phyloP scores from a whole-genome alignment of 2,797 vertebrate species.

The Etheostoma perlongum region DNA sequence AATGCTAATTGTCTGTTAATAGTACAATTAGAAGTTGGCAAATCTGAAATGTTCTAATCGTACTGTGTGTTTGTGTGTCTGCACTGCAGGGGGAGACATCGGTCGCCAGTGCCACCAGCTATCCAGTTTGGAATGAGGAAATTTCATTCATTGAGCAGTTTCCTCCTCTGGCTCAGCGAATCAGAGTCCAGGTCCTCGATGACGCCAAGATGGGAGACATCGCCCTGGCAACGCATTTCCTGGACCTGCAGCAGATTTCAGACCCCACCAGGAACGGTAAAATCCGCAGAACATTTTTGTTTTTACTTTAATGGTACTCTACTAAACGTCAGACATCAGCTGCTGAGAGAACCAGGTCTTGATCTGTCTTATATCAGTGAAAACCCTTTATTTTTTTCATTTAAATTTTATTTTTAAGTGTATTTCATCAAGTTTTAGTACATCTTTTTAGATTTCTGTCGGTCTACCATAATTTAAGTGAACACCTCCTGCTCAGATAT shows the following conservation, averaged over 20 bases:
- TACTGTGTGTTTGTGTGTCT: conserved; percentile 12
- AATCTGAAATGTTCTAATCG: neutral
- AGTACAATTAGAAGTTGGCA: neutral
- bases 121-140: conserved; percentile 93
- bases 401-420: no score
- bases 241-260: conserved; percentile 93
- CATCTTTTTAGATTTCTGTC: neutral
- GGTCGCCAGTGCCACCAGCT: conserved; percentile 84
- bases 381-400: neutral
- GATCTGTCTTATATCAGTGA: neutral
- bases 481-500: neutral
- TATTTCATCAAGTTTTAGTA: no score
- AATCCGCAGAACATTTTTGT: neutral
- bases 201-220: conserved; percentile 89
- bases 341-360: neutral
- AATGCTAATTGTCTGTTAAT: neutral
- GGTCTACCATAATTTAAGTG: neutral
- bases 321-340: neutral
- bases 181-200: conserved; percentile 92
- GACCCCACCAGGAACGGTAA: conserved; percentile 91
- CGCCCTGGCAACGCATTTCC: conserved; percentile 92
- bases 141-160: conserved; percentile 96
- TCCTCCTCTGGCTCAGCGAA: conserved; percentile 90
- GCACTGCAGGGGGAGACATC: conserved; percentile 90
- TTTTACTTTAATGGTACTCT: neutral